phyloP scores from a whole-genome alignment of 2,113 vertebrate species.

The Mesembrinibis cayennensis region DNA sequence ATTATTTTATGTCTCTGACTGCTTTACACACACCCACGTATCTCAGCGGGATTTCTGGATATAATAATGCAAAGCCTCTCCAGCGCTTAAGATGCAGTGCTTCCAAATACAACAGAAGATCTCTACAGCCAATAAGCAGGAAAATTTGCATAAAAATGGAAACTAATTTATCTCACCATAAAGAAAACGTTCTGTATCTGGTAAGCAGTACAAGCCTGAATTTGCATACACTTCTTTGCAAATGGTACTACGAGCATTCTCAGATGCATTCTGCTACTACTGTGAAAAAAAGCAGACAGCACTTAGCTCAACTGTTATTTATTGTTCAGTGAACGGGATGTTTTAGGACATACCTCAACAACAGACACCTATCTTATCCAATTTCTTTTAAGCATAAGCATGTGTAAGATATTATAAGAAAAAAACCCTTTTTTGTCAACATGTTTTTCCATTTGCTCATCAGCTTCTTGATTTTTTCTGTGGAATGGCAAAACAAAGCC shows the following conservation, averaged over 20 bases:
- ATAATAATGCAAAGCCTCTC: background rate
- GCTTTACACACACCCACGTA: background rate
- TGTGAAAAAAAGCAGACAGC: background rate
- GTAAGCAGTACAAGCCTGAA: slow-evolving; percentile 8
- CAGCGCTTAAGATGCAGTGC: background rate
- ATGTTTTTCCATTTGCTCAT: slow-evolving; percentile 57
- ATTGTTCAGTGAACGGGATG: background rate
- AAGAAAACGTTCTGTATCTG: slow-evolving; percentile 35
- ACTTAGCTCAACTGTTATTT: background rate
- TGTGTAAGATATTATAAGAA: background rate
- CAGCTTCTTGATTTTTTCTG: slow-evolving; percentile 20
- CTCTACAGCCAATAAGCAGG: slow-evolving; percentile 32
- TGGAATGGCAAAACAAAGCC: slow-evolving; percentile 62
- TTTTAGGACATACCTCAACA: background rate
- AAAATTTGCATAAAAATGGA: slow-evolving; percentile 51
- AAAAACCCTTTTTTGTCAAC: background rate
- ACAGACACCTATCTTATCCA: background rate
- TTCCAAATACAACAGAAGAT: slow-evolving; percentile 35
- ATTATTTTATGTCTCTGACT: background rate
- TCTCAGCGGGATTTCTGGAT: slow-evolving; percentile 9
- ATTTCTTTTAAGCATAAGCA: background rate
- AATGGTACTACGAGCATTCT: background rate
- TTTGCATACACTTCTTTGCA: slow-evolving; percentile 13
- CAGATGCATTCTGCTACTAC: background rate
- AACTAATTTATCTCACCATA: slow-evolving; percentile 43